Base-by-base conservation (phyloP, 2,797 vertebrate species). In the Semotilus atromaculatus region DNA sequence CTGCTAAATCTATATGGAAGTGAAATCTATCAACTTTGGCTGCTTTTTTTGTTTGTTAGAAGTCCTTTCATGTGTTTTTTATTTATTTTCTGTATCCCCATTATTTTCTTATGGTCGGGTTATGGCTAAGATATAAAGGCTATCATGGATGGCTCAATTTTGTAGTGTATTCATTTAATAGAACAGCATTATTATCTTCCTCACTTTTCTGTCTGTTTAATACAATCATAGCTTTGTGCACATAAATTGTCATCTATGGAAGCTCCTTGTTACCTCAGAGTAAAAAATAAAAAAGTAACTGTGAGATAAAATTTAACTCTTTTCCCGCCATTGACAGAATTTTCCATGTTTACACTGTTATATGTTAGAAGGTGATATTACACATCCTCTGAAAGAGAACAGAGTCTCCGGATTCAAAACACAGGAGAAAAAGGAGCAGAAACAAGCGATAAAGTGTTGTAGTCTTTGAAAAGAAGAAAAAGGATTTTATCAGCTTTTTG, bases 131-230 rank as follows among this genome's bases (percentile, higher is more conserved):
- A 85, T 79, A 81, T 55, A 74, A 85, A 88, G 78, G 82, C 82
- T 85, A 75, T 70, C 81, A 85, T 81, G 88, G 55, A 70, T 76
- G 71, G 70, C 64, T 87, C 78, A 84, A 62, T 62, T 70, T 88
- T 70, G 43, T 80, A 85, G 70, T 34, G 16, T 84, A 66, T 67
- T 70, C 9, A 82, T 82, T 78, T 87, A 81, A 85, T 75, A 86
- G 67, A 84, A 87, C 78, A 89, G 81, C 43, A 31, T 60, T 85
- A 71, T 86, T 88, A 83, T 86, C 82, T 88, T 86, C 83, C 80
- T 83, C 86, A 85, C 86, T 80, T 81, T 84, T 53, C 48, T 62
- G 62, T 31, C 19, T 78, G 23, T 38, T 51, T 38, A 60, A 68
- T 76, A 58, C 23, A 60, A 31, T 75, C 77, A 34, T 26, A 68